Base-by-base conservation (phyloP, 2,888 invertebrate species). In the Dasypolia templi region DNA sequence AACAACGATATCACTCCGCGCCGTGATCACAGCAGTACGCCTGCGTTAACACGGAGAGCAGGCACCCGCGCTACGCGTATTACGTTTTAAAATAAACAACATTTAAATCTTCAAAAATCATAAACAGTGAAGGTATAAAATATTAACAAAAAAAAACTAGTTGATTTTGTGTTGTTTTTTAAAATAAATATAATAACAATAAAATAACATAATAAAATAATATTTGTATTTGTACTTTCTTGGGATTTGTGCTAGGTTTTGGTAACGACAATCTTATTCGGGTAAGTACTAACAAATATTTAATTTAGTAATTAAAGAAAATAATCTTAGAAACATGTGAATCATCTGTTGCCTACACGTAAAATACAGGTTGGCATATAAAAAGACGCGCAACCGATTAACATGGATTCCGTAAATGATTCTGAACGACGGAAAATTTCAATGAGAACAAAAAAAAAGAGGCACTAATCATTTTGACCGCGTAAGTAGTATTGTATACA, bases 211-310 rank as follows among this genome's bases (percentile, higher is more conserved):
- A n/a, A n/a, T n/a, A n/a, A n/a, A n/a, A n/a, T n/a, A n/a, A 1
- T 44, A 22, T 22, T 29, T 44, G 3, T 44, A 26, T 12, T 26
- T 14, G 12, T 46, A 9, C 1, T 29, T 63, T 44, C 22, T 7
- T 19, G 19, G 12, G 4, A 12, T 19, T 19, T 22, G 44, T 44
- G 67, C n/a, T 44, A 22, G 17, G 11, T 17, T 67, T 32, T n/a
- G n/a, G 44, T 44, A n/a, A n/a, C n/a, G 44, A 32, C 5, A 26
- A 32, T 32, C 12, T 44, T 63, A 44, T n/a, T 63, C 3, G 17
- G 63, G 67, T 68, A 46, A 68, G 67, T 67, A 32, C 12, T 32
- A 32, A 32, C 3, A 49, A 63, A 32, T 49, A 32, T n/a, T 63
- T 32, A 17, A 32, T n/a, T 29, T 0, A 19, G 12, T 29, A 22